phyloP scores from a whole-genome alignment of 1,140 invertebrate species.

The Physella acuta region DNA sequence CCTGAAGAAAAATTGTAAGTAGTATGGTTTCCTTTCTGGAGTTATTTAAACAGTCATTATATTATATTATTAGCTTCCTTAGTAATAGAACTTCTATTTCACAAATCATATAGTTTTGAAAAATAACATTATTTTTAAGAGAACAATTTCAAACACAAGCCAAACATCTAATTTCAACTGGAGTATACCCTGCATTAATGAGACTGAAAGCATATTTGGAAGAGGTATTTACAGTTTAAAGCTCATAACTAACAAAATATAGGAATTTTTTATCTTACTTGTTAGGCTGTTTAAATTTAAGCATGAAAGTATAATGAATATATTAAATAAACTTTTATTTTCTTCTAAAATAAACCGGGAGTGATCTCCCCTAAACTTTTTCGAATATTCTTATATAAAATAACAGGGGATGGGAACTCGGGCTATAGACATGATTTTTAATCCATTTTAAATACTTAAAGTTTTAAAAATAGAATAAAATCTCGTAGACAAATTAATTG shows the following conservation, averaged over 20 bases:
- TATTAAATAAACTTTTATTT: not conserved
- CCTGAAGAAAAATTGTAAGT: not conserved
- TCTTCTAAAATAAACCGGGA: too few species aligned
- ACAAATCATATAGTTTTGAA: not conserved
- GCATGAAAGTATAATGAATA: not conserved
- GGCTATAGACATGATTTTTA: too few species aligned
- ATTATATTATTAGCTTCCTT: constrained; percentile 5
- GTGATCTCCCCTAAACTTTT: too few species aligned
- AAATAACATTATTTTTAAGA: constrained; percentile 18
- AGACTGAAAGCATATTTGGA: constrained; percentile 29
- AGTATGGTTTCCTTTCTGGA: not conserved
- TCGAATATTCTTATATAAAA: too few species aligned
- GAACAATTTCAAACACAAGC: constrained; percentile 27
- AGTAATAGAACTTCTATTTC: not conserved
- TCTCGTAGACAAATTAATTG: too few species aligned
- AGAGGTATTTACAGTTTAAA: too few species aligned
- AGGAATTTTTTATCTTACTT: too few species aligned
- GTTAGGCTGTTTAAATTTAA: too few species aligned
- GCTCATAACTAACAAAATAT: too few species aligned
- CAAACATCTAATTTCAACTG: constrained; percentile 22
- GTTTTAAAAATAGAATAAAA: too few species aligned
- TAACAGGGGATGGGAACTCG: too few species aligned
- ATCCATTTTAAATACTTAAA: too few species aligned
- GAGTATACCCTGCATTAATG: constrained; percentile 25
- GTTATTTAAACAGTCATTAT: not conserved